These are phyloP conservation scores for Phrynosoma platyrhinos DNA, from an alignment of 2,113 vertebrate genomes.

Conservation along the genomic window DNA sequence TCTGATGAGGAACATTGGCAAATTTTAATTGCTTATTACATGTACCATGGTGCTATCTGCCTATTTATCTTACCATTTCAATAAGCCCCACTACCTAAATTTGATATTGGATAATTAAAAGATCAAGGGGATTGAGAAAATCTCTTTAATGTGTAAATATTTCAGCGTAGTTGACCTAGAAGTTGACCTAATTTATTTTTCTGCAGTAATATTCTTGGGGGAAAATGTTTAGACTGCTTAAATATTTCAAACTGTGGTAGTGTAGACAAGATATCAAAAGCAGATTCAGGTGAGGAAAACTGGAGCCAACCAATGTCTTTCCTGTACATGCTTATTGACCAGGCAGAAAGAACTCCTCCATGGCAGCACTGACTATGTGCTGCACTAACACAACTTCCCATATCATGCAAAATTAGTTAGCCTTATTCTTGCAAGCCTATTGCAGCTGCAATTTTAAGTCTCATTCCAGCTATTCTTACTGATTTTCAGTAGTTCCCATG, in stretches of 20 bases:
- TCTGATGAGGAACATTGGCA: conserved; percentile 28
- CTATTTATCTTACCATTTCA: conserved; percentile 34
- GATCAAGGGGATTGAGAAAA: conserved; percentile 30
- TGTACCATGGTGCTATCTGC: conserved; percentile 50
- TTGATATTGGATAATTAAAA: conserved; percentile 44
- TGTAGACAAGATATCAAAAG: background rate
- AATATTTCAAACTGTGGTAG: background rate
- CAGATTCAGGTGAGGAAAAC: background rate
- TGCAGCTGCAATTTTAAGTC: background rate
- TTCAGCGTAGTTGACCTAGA: conserved; percentile 7
- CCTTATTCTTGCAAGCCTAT: background rate
- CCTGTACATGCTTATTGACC: background rate
- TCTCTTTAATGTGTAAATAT: conserved; percentile 35
- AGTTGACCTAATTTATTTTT: background rate
- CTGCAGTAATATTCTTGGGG: conserved; percentile 8
- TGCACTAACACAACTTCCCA: background rate
- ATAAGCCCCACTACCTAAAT: conserved; percentile 46
- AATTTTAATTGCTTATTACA: conserved; percentile 64
- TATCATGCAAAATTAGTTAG: background rate
- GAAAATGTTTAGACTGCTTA: background rate
- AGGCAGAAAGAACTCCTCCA: background rate
- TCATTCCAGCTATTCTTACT: background rate
- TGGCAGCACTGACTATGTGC: too few relatives aligned
- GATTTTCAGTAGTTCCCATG: background rate
- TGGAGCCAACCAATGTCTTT: background rate